Evolutionary conservation across 2,113 vertebrate genomes (phyloP), one percentile per base, ranked within the genome.

Genomic region (Ictalurus furcatus): DNA sequence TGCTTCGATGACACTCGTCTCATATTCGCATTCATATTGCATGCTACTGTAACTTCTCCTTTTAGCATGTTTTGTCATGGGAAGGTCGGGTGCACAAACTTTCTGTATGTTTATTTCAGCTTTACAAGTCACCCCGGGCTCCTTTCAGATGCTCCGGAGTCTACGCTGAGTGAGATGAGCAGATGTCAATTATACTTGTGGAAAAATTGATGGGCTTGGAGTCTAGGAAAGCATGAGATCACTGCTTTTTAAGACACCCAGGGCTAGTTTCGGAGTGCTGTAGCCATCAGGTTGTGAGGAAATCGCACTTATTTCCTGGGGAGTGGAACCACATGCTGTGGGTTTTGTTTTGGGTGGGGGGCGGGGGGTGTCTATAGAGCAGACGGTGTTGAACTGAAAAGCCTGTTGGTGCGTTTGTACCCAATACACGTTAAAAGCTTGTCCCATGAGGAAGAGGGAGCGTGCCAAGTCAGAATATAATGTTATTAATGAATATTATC

Each of bases 271-370:
- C 40, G 59, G 84, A 76, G 8, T 28, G 13, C 87, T 19, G 37
- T 89, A 91, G 67, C 89, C 91, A 91, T 94, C 91, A 91, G 91
- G 91, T 93, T n/a, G 90, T 91, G 90, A 90, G 91, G 91, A 94
- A 94, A 94, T 94, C 91, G 4, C 73, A 17, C 81, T 92, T 90
- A 94, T 95, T 94, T 94, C 67, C 11, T 87, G 65, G 85, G 93
- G 92, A 96, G 92, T 94, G 92, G 92, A 95, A 95, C 91, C 95
- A 95, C 91, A 94, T 96, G 95, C 85, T 90, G 80, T 23, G 88
- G 40, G 19, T 54, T 85, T 87, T 58, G 16, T 14, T 80, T 54
- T 4, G 19, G 44, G 6, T 6, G 4, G 40, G 40, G 40, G 5
- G 40, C 4, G 40, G 40, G 0, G 44, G 44, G 5, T 7, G 48